These are phyloP conservation scores for Cisticola juncidis DNA, from an alignment of 2,113 vertebrate species.

Conservation along the genomic window DNA sequence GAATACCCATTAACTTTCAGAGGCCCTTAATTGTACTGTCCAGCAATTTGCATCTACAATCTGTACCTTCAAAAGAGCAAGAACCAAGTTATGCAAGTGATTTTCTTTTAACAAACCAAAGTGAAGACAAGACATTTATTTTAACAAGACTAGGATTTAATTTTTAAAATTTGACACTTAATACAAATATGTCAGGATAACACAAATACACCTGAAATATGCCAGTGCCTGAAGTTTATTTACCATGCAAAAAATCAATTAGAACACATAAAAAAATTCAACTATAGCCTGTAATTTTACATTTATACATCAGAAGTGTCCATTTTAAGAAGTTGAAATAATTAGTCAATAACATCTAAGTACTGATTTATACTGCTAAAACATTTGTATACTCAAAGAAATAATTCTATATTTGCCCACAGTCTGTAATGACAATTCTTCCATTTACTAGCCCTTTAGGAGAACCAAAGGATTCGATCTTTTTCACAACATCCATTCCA, in stretches of 20 bases:
- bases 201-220: slow-evolving; percentile 80
- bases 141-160: slow-evolving; percentile 75
- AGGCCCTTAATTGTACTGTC: background rate
- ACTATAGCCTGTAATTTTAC: slow-evolving; percentile 78
- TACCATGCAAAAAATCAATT: slow-evolving; percentile 79
- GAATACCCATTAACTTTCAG: background rate
- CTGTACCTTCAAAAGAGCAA: background rate
- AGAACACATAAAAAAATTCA: slow-evolving; percentile 73
- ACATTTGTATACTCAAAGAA: slow-evolving; percentile 56
- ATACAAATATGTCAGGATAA: slow-evolving; percentile 78
- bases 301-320: slow-evolving; percentile 82
- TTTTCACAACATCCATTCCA: slow-evolving; percentile 88
- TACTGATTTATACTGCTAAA: slow-evolving; percentile 62
- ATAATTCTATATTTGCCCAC: slow-evolving; percentile 83
- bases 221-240: slow-evolving; percentile 79
- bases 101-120: slow-evolving; percentile 26
- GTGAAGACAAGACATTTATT: slow-evolving; percentile 60
- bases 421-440: slow-evolving; percentile 84
- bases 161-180: slow-evolving; percentile 73
- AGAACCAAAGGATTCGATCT: slow-evolving; percentile 86
- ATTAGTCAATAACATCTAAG: slow-evolving; percentile 70
- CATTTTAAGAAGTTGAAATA: slow-evolving; percentile 76
- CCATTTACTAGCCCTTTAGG: slow-evolving; percentile 79
- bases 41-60: background rate
- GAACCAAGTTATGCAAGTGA: background rate